Percentiles rank a stretch among this genome's conserved stretches.
Conservation (phyloP, 2,797 vertebrate genomes). For the Orestias chungarensis region DNA sequence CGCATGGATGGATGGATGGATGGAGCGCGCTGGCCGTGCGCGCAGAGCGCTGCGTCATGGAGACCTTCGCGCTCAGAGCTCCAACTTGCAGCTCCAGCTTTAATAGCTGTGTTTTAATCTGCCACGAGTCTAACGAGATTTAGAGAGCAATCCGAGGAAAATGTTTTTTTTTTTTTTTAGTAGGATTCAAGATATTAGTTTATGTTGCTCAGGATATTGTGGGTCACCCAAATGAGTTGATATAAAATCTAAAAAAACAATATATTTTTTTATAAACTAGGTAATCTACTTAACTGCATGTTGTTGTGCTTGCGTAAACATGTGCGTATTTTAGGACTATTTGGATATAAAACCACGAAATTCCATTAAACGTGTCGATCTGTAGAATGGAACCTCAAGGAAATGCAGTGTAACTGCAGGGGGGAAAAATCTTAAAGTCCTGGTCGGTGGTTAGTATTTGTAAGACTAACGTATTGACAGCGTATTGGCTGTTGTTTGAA, state of each 20-base stretch:
- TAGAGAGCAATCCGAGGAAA: background rate
- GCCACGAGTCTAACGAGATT: background rate
- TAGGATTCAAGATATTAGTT: background rate
- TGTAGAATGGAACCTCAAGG: background rate
- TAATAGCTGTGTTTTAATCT: background rate
- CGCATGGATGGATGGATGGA: accelerated
- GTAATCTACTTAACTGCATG: background rate
- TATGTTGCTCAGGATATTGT: background rate
- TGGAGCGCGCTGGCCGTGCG: constrained; percentile 10
- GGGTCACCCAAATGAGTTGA: background rate
- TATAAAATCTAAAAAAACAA: background rate
- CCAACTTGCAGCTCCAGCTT: background rate
- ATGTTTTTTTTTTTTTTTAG: no score
- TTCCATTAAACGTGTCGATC: background rate
- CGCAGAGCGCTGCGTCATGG: constrained; percentile 19
- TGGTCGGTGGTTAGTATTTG: background rate
- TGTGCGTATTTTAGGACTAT: background rate
- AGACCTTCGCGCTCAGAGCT: background rate
- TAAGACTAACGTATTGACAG: background rate
- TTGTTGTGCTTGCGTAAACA: background rate
- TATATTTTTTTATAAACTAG: background rate
- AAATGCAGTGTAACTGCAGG: background rate
- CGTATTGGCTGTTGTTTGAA: background rate
- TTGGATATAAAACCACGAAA: background rate
- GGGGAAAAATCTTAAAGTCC: no score